phyloP scores from a whole-genome alignment of 2,888 invertebrate genomes.

The Brenthis daphne region DNA sequence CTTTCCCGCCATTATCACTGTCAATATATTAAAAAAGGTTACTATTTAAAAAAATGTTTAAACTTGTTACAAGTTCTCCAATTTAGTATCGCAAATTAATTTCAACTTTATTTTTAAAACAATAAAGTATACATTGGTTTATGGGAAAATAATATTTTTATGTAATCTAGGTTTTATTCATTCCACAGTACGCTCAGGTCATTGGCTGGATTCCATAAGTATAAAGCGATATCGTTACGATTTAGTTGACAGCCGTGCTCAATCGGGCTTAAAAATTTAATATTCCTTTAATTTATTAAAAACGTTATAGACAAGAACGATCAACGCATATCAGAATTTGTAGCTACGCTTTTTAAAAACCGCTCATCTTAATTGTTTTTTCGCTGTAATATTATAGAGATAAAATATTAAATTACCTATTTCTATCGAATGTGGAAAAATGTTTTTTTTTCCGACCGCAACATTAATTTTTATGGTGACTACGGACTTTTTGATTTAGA shows the following conservation, averaged over 20 bases:
- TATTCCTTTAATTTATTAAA: slow-evolving; percentile 38
- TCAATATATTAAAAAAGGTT: not conserved
- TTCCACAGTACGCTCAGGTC: slow-evolving; percentile 46
- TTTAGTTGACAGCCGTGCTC: slow-evolving; percentile 53
- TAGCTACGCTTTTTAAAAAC: slow-evolving; percentile 22
- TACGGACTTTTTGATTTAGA: slow-evolving; percentile 21
- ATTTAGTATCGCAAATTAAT: not conserved
- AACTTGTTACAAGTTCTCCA: too few species aligned
- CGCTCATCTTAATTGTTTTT: slow-evolving; percentile 21
- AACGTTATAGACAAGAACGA: slow-evolving; percentile 25
- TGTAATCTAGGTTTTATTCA: slow-evolving; percentile 46
- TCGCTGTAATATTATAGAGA: slow-evolving; percentile 6
- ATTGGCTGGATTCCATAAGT: slow-evolving; percentile 48
- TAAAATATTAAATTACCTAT: slow-evolving; percentile 8
- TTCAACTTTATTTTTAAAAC: not conserved
- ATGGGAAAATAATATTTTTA: slow-evolving; percentile 40
- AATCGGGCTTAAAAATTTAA: slow-evolving; percentile 46
- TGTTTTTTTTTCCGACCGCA: slow-evolving; percentile 14
- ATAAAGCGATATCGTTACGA: slow-evolving; percentile 48
- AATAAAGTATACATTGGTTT: not conserved
- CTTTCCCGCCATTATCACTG: slow-evolving; percentile 9
- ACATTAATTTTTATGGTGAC: slow-evolving; percentile 21
- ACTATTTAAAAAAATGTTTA: too few species aligned
- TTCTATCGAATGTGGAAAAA: slow-evolving; percentile 5
- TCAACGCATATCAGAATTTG: slow-evolving; percentile 14